Evolutionary conservation across 2,797 vertebrate species (phyloP).

Genomic region (Amphiprion clarkii): DNA sequence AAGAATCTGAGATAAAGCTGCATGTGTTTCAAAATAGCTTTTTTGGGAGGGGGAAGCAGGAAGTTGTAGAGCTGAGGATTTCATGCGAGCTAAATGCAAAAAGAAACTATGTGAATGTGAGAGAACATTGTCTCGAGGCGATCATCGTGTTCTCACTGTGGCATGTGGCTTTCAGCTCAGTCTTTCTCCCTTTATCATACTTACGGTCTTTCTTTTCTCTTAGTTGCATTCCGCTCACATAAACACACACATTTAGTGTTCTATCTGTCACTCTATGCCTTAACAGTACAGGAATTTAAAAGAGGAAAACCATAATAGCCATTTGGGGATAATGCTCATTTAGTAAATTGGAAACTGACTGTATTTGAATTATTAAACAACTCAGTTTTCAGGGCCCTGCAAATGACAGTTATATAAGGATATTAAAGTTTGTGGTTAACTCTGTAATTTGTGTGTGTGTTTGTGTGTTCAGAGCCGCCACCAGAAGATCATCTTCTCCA

Average conservation of each 20-base stretch:
- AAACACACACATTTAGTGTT: conserved; percentile 25
- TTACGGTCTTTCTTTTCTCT: neutral
- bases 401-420: conserved; percentile 36
- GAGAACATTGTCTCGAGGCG: conserved; percentile 57
- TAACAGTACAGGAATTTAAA: conserved; percentile 59
- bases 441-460: conserved; percentile 21
- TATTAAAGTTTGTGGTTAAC: conserved; percentile 24
- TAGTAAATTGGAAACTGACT: conserved; percentile 50
- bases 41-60: conserved; percentile 5
- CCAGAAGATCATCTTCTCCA: conserved; percentile 97
- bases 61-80: conserved; percentile 37
- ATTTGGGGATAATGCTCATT: conserved; percentile 60
- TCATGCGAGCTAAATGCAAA: conserved; percentile 45
- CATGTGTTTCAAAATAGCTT: conserved; percentile 65
- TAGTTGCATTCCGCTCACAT: conserved; percentile 11
- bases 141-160: conserved; percentile 35
- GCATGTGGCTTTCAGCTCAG: conserved; percentile 30
- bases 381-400: conserved; percentile 37
- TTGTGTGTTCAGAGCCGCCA: conserved; percentile 88
- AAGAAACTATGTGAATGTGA: conserved; percentile 38
- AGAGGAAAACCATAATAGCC: conserved; percentile 57
- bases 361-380: conserved; percentile 46
- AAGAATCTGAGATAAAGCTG: conserved; percentile 68
- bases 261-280: conserved; percentile 33
- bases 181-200: conserved; percentile 14